Conservation (phyloP, 1,140 invertebrate genomes). For the Rhopalosiphum padi region DNA sequence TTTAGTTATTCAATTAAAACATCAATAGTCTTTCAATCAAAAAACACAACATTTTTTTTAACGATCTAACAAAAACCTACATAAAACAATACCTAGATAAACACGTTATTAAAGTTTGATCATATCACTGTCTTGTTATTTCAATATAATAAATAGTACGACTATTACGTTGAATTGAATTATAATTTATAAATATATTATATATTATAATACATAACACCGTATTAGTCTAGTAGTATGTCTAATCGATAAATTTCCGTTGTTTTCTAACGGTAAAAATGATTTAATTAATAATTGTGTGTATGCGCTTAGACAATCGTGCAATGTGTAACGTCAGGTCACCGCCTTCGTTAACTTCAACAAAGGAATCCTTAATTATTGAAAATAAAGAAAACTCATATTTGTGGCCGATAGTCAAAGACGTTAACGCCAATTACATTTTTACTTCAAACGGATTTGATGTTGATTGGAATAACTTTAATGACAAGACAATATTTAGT, state of each 20-base stretch:
- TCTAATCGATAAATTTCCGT: background rate
- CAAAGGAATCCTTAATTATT: background rate
- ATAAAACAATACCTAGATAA: background rate
- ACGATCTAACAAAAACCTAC: background rate
- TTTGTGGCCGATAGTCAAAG: background rate
- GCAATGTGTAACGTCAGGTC: background rate
- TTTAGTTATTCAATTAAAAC: background rate
- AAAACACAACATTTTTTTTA: background rate
- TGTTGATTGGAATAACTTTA: background rate
- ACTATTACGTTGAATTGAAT: background rate
- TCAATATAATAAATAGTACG: background rate
- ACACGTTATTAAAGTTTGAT: background rate
- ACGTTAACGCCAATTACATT: background rate
- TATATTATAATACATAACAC: background rate
- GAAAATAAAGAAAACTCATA: constrained; percentile 27
- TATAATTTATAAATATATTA: background rate
- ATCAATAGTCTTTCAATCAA: background rate
- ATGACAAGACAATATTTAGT: background rate
- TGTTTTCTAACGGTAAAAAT: background rate
- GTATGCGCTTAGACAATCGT: background rate
- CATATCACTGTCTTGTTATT: background rate
- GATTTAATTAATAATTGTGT: background rate
- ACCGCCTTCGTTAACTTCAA: constrained; percentile 9
- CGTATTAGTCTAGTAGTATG: background rate
- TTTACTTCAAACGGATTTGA: background rate